Evolutionary conservation across 2,797 vertebrate genomes (phyloP), one percentile per base, ranked within the genome.

Genomic region (Eptatretus atami): DNA sequence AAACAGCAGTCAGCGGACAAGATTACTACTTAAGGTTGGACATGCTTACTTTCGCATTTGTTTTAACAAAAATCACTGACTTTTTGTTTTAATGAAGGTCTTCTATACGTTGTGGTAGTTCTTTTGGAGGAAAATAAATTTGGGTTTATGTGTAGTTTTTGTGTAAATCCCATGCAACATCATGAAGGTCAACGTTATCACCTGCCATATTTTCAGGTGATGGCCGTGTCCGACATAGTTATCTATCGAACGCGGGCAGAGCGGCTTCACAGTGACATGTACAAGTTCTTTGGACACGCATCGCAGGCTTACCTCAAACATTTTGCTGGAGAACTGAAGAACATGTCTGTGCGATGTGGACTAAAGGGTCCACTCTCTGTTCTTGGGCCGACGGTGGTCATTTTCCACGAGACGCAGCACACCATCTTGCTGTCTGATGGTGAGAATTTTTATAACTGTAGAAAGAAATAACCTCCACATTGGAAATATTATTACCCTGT

Each of bases 401-500:
- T 98, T 77, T 98, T 98, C 76, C 92, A 98, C 0, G 90, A 98
- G 77, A 98, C 92, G 13, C 83, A 95, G 60, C 87, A 96, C 72
- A 95, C 92, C 67, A 92, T 92, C 67, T 77, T 98, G 1, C 74
- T 98, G 66, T 90, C 90, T 68, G 84, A 83, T 75, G 88, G 92
- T 98, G 73, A 76, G 80, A 77, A 8, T 44, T 19, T 2, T 44
- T 44, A 44, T 44, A 44, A 8, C 31, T 44, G 31, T 4, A 44
- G 4, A 44, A 44, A 44, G 31, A 44, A 19, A 44, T 44, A 44
- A 44, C 31, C 31, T 44, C 31, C 31, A 44, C 31, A 44, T 44
- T 44, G 31, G 31, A 44, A 44, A 44, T 44, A 5, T 2, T 44
- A 44, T 44, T 44, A 44, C 31, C 31, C 31, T 44, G 31, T 44